Conservation (phyloP, 2,113 vertebrate genomes). For the Rhipidura dahli region DNA sequence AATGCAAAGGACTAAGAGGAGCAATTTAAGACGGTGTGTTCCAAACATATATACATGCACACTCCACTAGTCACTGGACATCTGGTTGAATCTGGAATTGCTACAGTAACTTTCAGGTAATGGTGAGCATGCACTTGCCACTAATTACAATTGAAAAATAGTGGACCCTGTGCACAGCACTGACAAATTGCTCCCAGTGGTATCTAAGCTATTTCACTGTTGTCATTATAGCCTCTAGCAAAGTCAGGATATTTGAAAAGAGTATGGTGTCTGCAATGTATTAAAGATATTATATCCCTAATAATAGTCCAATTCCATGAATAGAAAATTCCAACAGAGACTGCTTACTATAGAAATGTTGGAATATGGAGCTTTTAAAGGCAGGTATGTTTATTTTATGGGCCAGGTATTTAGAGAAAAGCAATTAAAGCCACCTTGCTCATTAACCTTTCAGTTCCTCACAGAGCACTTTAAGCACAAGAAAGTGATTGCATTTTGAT, state of each 20-base stretch:
- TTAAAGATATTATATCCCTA: conserved; percentile 52
- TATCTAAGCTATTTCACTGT: conserved; percentile 48
- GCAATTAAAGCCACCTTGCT: conserved; percentile 6
- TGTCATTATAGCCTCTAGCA: conserved; percentile 54
- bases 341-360: conserved; percentile 15
- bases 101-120: conserved; percentile 72
- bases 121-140: conserved; percentile 31
- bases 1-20: conserved; percentile 50
- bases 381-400: conserved; percentile 33
- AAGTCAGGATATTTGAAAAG: conserved; percentile 61
- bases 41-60: background rate
- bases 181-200: conserved; percentile 83
- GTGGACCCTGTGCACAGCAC: conserved; percentile 57
- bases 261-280: conserved; percentile 53
- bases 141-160: conserved; percentile 68
- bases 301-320: conserved; percentile 42
- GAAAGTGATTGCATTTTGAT: conserved; percentile 41
- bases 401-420: conserved; percentile 30
- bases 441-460: conserved; percentile 49
- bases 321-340: conserved; percentile 43
- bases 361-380: conserved; percentile 18
- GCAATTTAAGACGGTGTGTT: conserved; percentile 41
- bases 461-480: background rate
- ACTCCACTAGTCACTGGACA: conserved; percentile 48
- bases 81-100: conserved; percentile 71